Evolutionary conservation across 1,140 invertebrate species (phyloP).

Genomic region (Drosophila pseudoananassae): DNA sequence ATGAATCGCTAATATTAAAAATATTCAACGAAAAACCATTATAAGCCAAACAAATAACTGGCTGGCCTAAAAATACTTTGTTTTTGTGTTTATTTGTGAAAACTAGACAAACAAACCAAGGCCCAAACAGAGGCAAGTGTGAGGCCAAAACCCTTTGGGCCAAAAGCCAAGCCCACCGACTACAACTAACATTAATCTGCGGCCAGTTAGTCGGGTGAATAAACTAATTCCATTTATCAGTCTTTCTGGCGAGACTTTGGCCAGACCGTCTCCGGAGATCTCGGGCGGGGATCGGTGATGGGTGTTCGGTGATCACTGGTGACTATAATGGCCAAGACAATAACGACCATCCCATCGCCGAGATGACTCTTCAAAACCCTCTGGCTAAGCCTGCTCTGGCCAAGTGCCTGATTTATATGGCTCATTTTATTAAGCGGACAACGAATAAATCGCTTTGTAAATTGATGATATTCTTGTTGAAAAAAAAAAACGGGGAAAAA

Average conservation of each 20-base stretch:
- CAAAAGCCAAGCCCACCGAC: conserved; percentile 28
- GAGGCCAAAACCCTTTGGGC: not conserved
- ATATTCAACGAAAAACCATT: not conserved
- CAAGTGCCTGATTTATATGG: conserved; percentile 47
- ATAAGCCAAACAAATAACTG: not conserved
- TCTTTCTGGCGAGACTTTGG: not conserved
- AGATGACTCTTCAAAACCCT: conserved; percentile 26
- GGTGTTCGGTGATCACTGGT: too few relatives aligned
- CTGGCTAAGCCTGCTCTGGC: conserved; percentile 22
- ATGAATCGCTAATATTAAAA: too few relatives aligned
- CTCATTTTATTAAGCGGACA: conserved; percentile 57
- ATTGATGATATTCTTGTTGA: conserved; percentile 42
- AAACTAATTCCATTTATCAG: conserved; percentile 16
- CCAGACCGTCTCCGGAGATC: conserved; percentile 7
- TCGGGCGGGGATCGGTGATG: too few relatives aligned
- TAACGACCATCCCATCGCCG: conserved; percentile 6
- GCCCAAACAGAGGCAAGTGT: not conserved
- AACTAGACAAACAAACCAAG: not conserved
- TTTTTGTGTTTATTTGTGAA: not conserved
- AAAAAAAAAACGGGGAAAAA: not conserved
- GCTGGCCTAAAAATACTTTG: not conserved
- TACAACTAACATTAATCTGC: conserved; percentile 15
- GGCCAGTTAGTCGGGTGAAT: conserved; percentile 23
- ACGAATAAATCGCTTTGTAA: conserved; percentile 49
- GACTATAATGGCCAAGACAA: conserved; percentile 1